Percentiles rank a stretch among this genome's conserved stretches.
These are phyloP conservation scores for Drosophila simulans DNA, from an alignment of 1,140 invertebrate genomes.

Conservation along the genomic window DNA sequence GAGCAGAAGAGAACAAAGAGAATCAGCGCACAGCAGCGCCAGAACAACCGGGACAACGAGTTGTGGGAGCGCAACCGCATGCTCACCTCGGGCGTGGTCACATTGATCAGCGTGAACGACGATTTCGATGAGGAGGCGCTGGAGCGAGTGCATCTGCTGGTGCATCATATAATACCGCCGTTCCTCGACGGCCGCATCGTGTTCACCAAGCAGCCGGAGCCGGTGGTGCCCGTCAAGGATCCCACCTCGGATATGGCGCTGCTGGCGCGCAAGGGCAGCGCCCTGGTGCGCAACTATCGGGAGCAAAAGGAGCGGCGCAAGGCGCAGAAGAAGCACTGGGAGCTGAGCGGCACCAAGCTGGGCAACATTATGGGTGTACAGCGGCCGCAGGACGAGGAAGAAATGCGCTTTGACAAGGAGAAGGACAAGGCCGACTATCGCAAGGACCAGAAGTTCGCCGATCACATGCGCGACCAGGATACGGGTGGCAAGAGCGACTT, in stretches of 20 bases:
- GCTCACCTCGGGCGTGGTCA: constrained; percentile 97
- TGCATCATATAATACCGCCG: constrained; percentile 99
- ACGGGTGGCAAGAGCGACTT: constrained; percentile 93
- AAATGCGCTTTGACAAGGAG: constrained; percentile 87
- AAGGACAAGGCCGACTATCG: constrained; percentile 90
- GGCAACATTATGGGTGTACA: constrained; percentile 99
- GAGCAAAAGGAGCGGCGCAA: constrained; percentile 98
- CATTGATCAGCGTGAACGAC: constrained; percentile 94
- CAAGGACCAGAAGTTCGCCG: constrained; percentile 97
- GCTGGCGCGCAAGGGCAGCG: constrained; percentile 97
- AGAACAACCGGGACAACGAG: constrained; percentile 99
- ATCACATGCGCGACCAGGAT: constrained; percentile 92
- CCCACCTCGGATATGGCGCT: constrained; percentile 99
- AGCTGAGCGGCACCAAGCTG: constrained; percentile 97
- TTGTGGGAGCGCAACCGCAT: constrained; percentile 99
- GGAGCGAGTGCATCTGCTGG: constrained; percentile 96
- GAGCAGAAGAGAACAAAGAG: constrained; percentile 95
- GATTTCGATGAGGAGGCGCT: constrained; percentile 97
- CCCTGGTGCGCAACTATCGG: constrained; percentile 94
- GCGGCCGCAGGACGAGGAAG: constrained; percentile 91
- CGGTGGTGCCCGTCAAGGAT: constrained; percentile 95
- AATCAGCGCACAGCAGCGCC: constrained; percentile 96
- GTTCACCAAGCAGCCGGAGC: constrained; percentile 99
- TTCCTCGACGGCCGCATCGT: constrained; percentile 99
- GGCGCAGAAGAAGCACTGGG: constrained; percentile 99